A percentile compares a stretch with the other conserved stretches of the same genome.
Evolutionary conservation across 2,888 invertebrate genomes (phyloP).

Genomic region (Euclidia mi): DNA sequence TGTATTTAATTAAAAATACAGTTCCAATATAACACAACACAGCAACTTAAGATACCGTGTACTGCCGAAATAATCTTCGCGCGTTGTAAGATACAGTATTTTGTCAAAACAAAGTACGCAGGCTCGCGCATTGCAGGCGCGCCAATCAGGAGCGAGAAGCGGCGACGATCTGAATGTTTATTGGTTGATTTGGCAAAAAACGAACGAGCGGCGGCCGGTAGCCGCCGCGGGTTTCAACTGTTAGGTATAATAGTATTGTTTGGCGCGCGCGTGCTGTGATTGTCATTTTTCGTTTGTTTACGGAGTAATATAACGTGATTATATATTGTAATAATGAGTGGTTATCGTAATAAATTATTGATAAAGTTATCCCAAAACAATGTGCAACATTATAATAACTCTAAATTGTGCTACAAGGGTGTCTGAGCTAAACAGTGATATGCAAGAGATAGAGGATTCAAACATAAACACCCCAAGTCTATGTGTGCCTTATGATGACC

Average conservation of each 20-base stretch:
- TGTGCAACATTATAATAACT: neutral
- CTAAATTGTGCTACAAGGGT: too few species aligned
- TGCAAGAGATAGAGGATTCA: too few species aligned
- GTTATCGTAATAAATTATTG: too few species aligned
- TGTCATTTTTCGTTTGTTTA: slow-evolving; percentile 8
- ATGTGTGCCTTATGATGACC: slow-evolving; percentile 2
- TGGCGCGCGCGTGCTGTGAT: slow-evolving; percentile 6
- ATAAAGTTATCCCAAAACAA: too few species aligned
- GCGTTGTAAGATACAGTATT: slow-evolving; percentile 12
- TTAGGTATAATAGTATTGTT: slow-evolving; percentile 10
- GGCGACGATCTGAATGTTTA: slow-evolving; percentile 8
- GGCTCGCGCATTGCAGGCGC: slow-evolving; percentile 9
- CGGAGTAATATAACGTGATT: slow-evolving; percentile 13
- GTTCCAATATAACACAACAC: too few species aligned
- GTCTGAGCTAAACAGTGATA: too few species aligned
- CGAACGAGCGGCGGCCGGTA: slow-evolving; percentile 5
- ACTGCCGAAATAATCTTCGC: too few species aligned
- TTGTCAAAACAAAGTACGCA: slow-evolving; percentile 13
- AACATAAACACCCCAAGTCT: neutral
- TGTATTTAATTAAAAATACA: too few species aligned
- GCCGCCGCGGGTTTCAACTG: too few species aligned
- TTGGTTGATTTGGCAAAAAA: slow-evolving; percentile 9
- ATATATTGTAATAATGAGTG: slow-evolving; percentile 8
- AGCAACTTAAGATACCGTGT: too few species aligned
- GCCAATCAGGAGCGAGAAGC: slow-evolving; percentile 6